Conservation (phyloP, 2,888 invertebrate species). For the Chirona hameri region DNA sequence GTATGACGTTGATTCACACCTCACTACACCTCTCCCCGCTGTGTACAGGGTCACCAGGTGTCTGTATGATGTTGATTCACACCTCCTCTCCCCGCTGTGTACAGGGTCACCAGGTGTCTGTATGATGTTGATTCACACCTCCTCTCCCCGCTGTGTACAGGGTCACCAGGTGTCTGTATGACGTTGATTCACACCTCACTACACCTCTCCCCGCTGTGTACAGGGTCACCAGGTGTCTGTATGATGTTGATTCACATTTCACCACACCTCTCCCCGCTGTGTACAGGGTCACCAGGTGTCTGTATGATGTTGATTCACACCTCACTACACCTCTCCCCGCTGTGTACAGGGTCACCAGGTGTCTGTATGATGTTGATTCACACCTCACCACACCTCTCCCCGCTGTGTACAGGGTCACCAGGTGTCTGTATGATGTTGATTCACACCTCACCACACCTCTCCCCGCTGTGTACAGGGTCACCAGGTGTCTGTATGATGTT, state of each 20-base stretch:
- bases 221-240: conserved; percentile 36
- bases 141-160: background rate
- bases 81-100: background rate
- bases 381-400: background rate
- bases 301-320: conserved; percentile 34
- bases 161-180: conserved; percentile 37
- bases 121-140: conserved; percentile 33
- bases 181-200: conserved; percentile 23
- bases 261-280: no score
- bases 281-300: conserved; percentile 34
- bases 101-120: conserved; percentile 35
- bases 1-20: conserved; percentile 33
- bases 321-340: background rate
- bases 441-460: background rate
- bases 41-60: conserved; percentile 32
- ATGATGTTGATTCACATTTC: conserved; percentile 31
- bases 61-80: conserved; percentile 35
- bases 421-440: conserved; percentile 37
- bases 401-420: conserved; percentile 25
- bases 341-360: conserved; percentile 32
- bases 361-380: conserved; percentile 36
- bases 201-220: no score
- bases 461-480: conserved; percentile 10
- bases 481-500: conserved; percentile 37
- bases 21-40: no score